phyloP scores from a whole-genome alignment of 1,140 invertebrate species.

The Sinella curviseta region DNA sequence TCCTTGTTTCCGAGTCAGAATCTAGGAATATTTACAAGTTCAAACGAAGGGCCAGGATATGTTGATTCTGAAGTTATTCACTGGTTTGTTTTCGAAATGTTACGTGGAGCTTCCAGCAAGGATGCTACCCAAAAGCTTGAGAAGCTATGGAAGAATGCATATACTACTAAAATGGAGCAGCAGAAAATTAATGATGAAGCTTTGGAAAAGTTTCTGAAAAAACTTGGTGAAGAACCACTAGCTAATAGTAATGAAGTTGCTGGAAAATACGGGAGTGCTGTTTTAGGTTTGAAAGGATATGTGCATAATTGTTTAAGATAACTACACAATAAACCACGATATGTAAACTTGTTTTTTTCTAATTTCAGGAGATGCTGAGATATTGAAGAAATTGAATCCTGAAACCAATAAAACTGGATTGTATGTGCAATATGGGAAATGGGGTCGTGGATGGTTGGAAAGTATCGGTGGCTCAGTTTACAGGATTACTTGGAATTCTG shows the following conservation, averaged over 20 bases:
- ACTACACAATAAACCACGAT: background rate
- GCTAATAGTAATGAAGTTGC: background rate
- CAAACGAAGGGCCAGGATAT: background rate
- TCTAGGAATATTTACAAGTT: conserved; percentile 28
- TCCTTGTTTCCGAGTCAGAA: conserved; percentile 32
- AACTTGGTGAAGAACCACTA: background rate
- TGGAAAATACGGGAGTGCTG: conserved; percentile 28
- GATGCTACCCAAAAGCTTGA: background rate
- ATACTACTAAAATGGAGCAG: too few species aligned
- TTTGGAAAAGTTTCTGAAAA: background rate
- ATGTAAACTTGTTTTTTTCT: too few species aligned
- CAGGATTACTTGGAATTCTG: background rate
- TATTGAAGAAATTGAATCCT: background rate
- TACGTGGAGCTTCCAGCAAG: background rate
- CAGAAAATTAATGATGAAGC: too few species aligned
- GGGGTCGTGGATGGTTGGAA: conserved; percentile 8
- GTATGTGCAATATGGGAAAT: conserved; percentile 29
- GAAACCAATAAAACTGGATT: background rate
- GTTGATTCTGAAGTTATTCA: background rate
- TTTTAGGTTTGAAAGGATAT: too few species aligned
- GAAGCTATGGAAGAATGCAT: background rate
- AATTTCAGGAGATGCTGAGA: background rate
- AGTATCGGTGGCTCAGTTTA: background rate
- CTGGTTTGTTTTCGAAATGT: background rate
- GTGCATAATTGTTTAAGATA: too few species aligned